Base-by-base conservation (phyloP, 2,888 invertebrate genomes). In the Schizotus pectinicornis region DNA sequence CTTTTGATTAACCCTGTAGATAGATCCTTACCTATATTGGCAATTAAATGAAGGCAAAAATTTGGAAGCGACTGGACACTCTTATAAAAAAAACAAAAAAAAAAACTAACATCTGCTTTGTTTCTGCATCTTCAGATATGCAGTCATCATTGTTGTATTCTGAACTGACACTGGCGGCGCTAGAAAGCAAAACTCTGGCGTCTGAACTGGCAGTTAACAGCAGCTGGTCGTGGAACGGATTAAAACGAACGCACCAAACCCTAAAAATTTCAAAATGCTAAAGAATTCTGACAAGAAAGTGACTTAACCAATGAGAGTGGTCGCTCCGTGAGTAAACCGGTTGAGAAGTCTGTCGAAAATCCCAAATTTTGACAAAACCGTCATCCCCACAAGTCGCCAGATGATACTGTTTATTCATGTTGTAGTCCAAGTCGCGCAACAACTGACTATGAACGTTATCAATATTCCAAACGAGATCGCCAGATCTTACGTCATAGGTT, bases 341-440 rank as follows among this genome's bases (percentile, higher is more conserved):
- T 62, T 90, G 86, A 50, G 84, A 84, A 0, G 89, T 84, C 74
- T 92, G 91, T 48, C 98, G 85, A 68, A 92, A 90, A 79, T 99
- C 98, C 98, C 98, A 99, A 68, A 99, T 94, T 76, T 95, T 94
- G 9, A 95, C 86, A 43, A 90, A 90, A 0, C 95, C 96, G 80
- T 99, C 98, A 78, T 99, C 98, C 0, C 98, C 98, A 64, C 94
- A 96, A 1, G 92, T 95, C 0, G 93, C 94, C 62, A 98, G 76
- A 65, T 93, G 92, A 74, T 97, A 97, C 72, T 96, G 97, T 78
- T 94, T 92, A 80, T 98, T 98, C n/a, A 96, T 94, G 81, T 99
- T 99, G 75, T 96, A 98, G 80, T 98, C 98, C 35, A 99, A 78
- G 75, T 96, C 95, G 51, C 98, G 83, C 60, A 94, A 89, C 35